These are phyloP conservation scores for Phyllostomus hastatus DNA, from an alignment of 2,113 vertebrate genomes.

Conservation along the genomic window DNA sequence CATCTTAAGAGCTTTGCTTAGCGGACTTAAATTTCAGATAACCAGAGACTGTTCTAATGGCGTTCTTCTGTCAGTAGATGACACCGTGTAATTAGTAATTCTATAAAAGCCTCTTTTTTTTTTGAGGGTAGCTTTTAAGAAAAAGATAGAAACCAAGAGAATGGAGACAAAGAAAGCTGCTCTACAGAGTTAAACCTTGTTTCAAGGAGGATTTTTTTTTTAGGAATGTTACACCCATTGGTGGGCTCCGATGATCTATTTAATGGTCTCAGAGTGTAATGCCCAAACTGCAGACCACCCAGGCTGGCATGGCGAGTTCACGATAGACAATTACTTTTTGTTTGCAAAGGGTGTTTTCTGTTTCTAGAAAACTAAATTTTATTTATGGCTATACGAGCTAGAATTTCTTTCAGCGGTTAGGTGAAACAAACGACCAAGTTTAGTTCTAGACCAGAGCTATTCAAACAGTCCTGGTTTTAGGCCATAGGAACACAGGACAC, in stretches of 20 bases:
- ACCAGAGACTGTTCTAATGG: not conserved
- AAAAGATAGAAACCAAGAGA: not conserved
- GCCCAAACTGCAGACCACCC: conserved; percentile 67
- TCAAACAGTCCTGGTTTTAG: conserved; percentile 49
- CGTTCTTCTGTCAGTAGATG: not conserved
- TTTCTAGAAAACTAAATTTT: conserved; percentile 67
- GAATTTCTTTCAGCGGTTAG: conserved; percentile 68
- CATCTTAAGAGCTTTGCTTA: not conserved
- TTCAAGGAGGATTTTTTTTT: not conserved
- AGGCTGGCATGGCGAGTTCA: conserved; percentile 68
- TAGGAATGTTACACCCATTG: not conserved
- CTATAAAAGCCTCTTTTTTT: not conserved
- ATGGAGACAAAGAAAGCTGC: not conserved
- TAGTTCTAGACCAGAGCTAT: not conserved
- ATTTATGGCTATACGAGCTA: conserved; percentile 52
- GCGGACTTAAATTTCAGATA: not conserved
- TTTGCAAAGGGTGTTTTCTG: conserved; percentile 61
- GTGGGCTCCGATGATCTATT: conserved; percentile 44
- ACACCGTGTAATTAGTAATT: conserved; percentile 7
- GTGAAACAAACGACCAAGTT: conserved; percentile 66
- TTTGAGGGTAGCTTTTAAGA: not conserved
- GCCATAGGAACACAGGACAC: conserved; percentile 46
- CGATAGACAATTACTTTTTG: conserved; percentile 62
- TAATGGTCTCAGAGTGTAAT: conserved; percentile 63
- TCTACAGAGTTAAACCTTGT: not conserved